Base-by-base conservation (phyloP, 92 coral and sea anemone genomes). In the Montipora capitata region DNA sequence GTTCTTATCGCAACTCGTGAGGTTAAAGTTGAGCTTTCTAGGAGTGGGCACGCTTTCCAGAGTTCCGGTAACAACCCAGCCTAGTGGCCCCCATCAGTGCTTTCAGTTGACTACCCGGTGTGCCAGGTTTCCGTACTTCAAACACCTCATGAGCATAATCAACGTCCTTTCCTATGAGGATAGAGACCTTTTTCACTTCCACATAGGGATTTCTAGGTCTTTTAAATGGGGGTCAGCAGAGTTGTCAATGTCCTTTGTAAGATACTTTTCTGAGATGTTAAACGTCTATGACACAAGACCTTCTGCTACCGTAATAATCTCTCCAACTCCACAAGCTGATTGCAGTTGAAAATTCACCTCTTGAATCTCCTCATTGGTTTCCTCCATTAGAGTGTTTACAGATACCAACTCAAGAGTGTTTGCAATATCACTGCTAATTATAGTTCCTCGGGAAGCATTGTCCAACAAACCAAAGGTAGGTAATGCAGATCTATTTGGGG, bases 111-210 rank as follows among this genome's bases (percentile, higher is more conserved):
- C 85, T 74, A 5, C 40, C 52, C 0, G 92, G 82, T 2, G 69
- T 9, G 51, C 54, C 67, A 4, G 91, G 56, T 70, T 64, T 79
- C n/a, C 88, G 79, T 16, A 85, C 83, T 76, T 93, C 90, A 27
- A 86, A 69, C 17, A 93, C 82, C 38, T 85, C 96, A 68, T 90
- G 94, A 8, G 94, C 94, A 48, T 82, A 41, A 39, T 78, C 87
- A 14, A 83, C 88, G 57, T 90, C 92, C 76, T 93, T 86, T 13
- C 94, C 90, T 43, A 90, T 93, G 63, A 93, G 63, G 13, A 93
- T 78, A 2, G 81, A 86, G 9, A 90, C 96, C 63, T 82, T 82
- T 61, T 13, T 72, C 18, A 93, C 56, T 13, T 82, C 83, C 17
- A 89, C 96, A 5, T 89, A 2, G 82, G 81, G 20, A 85, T 70